Evolutionary conservation across 2,888 invertebrate species (phyloP), one percentile per base, ranked within the genome.

Genomic region (Calameuta filiformis): DNA sequence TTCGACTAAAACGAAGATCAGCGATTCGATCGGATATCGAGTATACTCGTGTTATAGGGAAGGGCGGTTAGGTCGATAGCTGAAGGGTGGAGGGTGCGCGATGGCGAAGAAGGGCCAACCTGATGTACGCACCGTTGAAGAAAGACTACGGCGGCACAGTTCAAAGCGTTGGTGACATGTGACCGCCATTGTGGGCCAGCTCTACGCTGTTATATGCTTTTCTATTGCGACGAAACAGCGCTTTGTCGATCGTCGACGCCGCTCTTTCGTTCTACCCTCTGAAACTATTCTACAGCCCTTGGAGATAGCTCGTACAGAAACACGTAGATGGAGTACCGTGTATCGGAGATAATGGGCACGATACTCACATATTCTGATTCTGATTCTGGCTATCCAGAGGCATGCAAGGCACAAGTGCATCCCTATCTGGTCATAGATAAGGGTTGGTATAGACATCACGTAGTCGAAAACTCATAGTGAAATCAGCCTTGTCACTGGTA

Each of bases 141-240:
- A 87, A 87, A 86, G 85, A 85, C 81, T 82, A 81, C 75, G 83
- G 85, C 88, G 88, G 88, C 86, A 83, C 68, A 76, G 85, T 88
- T 88, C 88, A 88, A 88, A 88, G 88, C 81, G 81, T 84, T 87
- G 87, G 88, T 88, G 88, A 88, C 88, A 88, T 88, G 88, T 87
- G 88, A 88, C 88, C 87, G 87, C 86, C 85, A 88, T 88, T 88
- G 88, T 88, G 85, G 85, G 81, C 79, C 83, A 83, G 80, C 81
- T 80, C 79, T 77, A 79, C 77, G 79, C 81, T 76, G 85, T 85
- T 88, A 87, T 85, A 84, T 81, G 86, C 86, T 88, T 87, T 87
- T 88, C 87, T 88, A 86, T 87, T 86, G 84, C 86, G 81, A 85
- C 83, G 84, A 82, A 86, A 84, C 83, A 81, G 77, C 79, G 86